Conservation (phyloP, 1,140 invertebrate species). For the Magallana ariakensis region DNA sequence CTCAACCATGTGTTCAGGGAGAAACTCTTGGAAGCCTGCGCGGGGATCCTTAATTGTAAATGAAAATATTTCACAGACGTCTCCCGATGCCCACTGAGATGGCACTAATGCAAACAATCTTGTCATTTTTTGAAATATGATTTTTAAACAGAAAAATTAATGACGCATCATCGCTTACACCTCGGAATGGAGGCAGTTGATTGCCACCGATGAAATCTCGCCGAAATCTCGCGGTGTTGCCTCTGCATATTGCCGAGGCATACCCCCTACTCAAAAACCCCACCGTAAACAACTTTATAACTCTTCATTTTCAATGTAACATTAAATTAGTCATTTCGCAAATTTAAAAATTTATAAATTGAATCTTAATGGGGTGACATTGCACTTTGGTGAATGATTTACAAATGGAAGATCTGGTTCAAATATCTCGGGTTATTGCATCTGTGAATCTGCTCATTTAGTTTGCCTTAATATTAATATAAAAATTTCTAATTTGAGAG, state of each 20-base stretch:
- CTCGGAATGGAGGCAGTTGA: background rate
- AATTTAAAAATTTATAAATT: background rate
- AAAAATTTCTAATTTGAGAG: background rate
- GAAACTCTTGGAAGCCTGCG: conserved; percentile 10
- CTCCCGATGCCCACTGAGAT: background rate
- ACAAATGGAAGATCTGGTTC: background rate
- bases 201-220: conserved; percentile 5
- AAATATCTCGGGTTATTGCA: background rate
- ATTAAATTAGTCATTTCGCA: background rate
- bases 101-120: conserved; percentile 38
- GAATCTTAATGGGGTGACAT: background rate
- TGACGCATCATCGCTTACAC: background rate
- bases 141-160: conserved; percentile 29
- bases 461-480: background rate
- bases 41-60: conserved; percentile 33
- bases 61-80: conserved; percentile 34
- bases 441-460: background rate
- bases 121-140: conserved; percentile 39
- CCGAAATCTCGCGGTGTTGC: background rate
- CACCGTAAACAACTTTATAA: too few relatives aligned
- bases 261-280: too few relatives aligned
- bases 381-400: background rate
- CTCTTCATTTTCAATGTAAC: background rate
- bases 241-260: too few relatives aligned
- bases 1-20: conserved; percentile 1